Percentiles rank a stretch among this genome's conserved stretches.
phyloP scores from a whole-genome alignment of 2,797 vertebrate genomes.

The Anguilla megastoma region DNA sequence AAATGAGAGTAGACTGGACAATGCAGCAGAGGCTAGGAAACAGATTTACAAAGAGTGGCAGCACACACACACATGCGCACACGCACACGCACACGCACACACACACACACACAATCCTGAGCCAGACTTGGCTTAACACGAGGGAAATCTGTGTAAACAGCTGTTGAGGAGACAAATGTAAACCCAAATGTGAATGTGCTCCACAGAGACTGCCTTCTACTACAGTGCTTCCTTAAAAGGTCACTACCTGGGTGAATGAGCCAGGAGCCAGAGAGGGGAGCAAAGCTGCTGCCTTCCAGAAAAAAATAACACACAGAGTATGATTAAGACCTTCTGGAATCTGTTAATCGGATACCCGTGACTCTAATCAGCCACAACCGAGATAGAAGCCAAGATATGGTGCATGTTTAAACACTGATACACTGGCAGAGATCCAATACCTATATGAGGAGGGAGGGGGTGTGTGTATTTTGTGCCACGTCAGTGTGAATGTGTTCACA shows the following conservation, averaged over 20 bases:
- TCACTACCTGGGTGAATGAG: constrained; percentile 59
- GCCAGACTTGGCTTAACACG: neutral
- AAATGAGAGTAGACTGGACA: constrained; percentile 30
- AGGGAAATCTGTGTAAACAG: neutral
- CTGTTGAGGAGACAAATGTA: neutral
- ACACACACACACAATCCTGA: neutral
- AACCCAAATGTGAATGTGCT: constrained; percentile 27
- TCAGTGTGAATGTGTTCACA: neutral
- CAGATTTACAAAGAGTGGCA: constrained; percentile 35
- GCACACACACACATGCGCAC: neutral
- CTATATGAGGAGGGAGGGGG: neutral
- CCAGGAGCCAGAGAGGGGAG: constrained; percentile 61
- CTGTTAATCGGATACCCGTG: constrained; percentile 65
- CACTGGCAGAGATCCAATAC: constrained; percentile 34
- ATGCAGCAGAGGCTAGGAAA: constrained; percentile 28
- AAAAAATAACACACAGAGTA: constrained; percentile 58
- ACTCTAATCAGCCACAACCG: constrained; percentile 58
- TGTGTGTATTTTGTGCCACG: neutral
- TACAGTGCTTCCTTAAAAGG: constrained; percentile 53
- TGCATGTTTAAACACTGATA: constrained; percentile 27
- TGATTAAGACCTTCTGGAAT: constrained; percentile 67
- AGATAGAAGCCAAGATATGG: constrained; percentile 44
- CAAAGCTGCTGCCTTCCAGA: neutral
- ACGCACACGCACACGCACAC: neutral
- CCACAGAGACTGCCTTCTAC: constrained; percentile 39